These are phyloP conservation scores for Brachypteracias leptosomus DNA, from an alignment of 2,113 vertebrate genomes.

Conservation along the genomic window DNA sequence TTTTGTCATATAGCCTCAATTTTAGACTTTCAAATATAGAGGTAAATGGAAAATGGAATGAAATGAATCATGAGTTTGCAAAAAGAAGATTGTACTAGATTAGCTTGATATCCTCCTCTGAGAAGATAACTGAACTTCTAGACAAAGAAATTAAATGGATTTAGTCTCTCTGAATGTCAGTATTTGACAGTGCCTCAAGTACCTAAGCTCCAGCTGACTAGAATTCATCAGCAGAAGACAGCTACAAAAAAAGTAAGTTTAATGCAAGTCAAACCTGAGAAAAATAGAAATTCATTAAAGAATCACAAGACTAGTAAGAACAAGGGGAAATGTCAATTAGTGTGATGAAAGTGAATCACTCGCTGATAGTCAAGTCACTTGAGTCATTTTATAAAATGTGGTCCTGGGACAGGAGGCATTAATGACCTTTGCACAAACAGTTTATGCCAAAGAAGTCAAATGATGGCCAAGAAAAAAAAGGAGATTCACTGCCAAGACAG, in stretches of 20 bases:
- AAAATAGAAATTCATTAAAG: background rate
- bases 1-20: slow-evolving; percentile 24
- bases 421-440: background rate
- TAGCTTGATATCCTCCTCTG: background rate
- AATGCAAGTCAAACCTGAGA: background rate
- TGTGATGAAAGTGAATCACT: background rate
- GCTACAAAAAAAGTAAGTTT: background rate
- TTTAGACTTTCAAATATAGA: background rate
- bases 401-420: background rate
- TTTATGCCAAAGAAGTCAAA: background rate
- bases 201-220: background rate
- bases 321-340: background rate
- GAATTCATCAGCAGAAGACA: background rate
- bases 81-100: slow-evolving; percentile 21
- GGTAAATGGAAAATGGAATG: slow-evolving; percentile 13
- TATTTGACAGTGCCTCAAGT: slow-evolving; percentile 16
- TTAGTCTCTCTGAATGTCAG: slow-evolving; percentile 36
- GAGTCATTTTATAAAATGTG: background rate
- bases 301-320: background rate
- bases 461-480: background rate
- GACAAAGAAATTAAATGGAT: slow-evolving; percentile 44
- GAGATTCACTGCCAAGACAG: background rate
- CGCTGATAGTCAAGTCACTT: background rate
- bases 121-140: slow-evolving; percentile 16
- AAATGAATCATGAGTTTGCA: slow-evolving; percentile 34